Evolutionary conservation across 1,140 invertebrate species (phyloP).

Genomic region (Capitella teleta): DNA sequence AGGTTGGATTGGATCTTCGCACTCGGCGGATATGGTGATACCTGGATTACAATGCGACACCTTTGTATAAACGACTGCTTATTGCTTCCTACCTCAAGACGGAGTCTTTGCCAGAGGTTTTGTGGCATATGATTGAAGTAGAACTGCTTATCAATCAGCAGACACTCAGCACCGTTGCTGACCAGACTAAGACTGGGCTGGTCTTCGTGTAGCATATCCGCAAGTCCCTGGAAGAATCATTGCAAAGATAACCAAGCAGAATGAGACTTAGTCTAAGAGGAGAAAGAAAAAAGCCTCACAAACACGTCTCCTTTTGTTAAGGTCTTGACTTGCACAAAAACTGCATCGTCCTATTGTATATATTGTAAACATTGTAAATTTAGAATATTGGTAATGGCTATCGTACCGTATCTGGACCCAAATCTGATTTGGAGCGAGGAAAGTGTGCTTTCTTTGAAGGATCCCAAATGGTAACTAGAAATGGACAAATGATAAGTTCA

Average conservation of each 20-base stretch:
- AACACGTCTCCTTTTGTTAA: constrained; percentile 10
- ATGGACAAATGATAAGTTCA: too few relatives aligned
- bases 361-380: too few relatives aligned
- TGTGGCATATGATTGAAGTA: constrained; percentile 16
- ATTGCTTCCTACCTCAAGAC: constrained; percentile 18
- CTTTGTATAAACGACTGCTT: neutral
- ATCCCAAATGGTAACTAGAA: too few relatives aligned
- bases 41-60: too few relatives aligned
- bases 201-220: constrained; percentile 17
- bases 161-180: constrained; percentile 18
- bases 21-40: constrained; percentile 23
- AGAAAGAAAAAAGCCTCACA: too few relatives aligned
- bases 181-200: constrained; percentile 25
- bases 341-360: too few relatives aligned
- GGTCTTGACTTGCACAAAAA: constrained; percentile 7
- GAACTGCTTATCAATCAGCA: constrained; percentile 17
- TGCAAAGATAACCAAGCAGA: too few relatives aligned
- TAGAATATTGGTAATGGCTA: too few relatives aligned
- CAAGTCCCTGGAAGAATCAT: constrained; percentile 24
- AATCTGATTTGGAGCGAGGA: too few relatives aligned
- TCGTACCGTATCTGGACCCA: too few relatives aligned
- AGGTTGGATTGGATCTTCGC: constrained; percentile 21
- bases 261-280: too few relatives aligned
- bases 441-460: too few relatives aligned
- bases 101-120: constrained; percentile 17